Evolutionary conservation across 2,113 vertebrate species (phyloP), one percentile per base, ranked within the genome.

Genomic region (Rhynchomys soricoides): DNA sequence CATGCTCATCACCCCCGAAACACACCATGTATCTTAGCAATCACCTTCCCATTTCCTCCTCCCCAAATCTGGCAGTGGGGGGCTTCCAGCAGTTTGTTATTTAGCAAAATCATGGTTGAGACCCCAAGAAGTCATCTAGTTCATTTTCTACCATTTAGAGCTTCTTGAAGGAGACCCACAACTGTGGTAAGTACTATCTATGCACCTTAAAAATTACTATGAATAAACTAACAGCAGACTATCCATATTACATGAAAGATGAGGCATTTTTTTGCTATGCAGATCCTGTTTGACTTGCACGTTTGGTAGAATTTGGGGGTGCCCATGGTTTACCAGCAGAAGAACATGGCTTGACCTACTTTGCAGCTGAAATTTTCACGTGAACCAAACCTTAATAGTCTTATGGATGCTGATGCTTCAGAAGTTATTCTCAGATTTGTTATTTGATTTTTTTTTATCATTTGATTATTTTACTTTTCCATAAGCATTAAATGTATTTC

Each of bases 101-200:
- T 95, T 94, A 95, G 45, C 62, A 95, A 91, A 97, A 94, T 97
- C 77, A 64, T 52, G 78, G 55, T 19, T n/a, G 91, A 92, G 96
- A 57, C 78, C 64, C 96, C 52, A 66, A 40, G 34, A 91, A 95
- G 57, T 34, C 64, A 86, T 89, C 57, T 86, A 77, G 43, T 70
- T 96, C 68, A 89, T 95, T 95, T 90, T 77, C 83, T 89, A 78
- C 6, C 55, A 57, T 78, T 82, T 78, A 37, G n/a, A 93, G 62
- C 48, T 74, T 95, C 89, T 95, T 43, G 29, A 96, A 24, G 79
- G 52, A 95, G 82, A 82, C 70, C 37, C 82, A 78, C 48, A 64
- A 43, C 34, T 62, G 70, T 24, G 29, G 66, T 48, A 95, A 40
- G 77, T 78, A 37, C 26, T 88, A 45, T 89, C 26, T 88, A 45